A percentile compares a stretch with the other conserved stretches of the same genome.
phyloP scores from a whole-genome alignment of 2,113 vertebrate genomes.

The Ctenomys sociabilis region DNA sequence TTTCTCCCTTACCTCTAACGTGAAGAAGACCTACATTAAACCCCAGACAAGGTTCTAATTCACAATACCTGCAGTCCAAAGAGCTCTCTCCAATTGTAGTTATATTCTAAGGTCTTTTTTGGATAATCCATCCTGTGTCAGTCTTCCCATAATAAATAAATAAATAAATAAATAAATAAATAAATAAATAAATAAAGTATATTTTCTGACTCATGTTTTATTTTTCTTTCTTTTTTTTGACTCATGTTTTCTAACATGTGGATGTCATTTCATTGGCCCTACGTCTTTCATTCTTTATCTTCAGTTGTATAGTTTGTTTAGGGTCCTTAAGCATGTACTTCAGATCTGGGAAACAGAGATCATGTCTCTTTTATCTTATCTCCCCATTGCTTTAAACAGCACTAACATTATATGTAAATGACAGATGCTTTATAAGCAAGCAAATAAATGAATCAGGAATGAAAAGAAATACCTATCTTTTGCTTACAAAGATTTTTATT shows the following conservation, averaged over 20 bases:
- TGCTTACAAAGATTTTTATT: constrained; percentile 58
- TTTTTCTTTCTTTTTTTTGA: too few relatives aligned
- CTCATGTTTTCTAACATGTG: not conserved
- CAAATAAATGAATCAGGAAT: constrained; percentile 26
- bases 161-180: constrained; percentile 37
- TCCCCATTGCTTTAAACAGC: not conserved
- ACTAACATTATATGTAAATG: not conserved
- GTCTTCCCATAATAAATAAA: not conserved
- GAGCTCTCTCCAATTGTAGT: not conserved
- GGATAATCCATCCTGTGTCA: not conserved
- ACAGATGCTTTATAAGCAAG: constrained; percentile 33
- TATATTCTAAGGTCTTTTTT: not conserved
- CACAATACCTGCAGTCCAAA: not conserved
- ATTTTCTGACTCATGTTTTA: not conserved
- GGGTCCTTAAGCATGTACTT: not conserved
- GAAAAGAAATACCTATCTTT: constrained; percentile 13
- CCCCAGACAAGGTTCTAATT: not conserved
- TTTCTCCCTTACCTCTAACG: not conserved
- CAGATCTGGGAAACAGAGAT: not conserved
- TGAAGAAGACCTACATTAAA: not conserved
- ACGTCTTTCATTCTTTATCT: not conserved
- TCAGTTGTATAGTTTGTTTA: constrained; percentile 8
- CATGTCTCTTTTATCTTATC: constrained; percentile 12
- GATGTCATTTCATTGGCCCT: not conserved
- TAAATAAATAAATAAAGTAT: not conserved